phyloP scores from a whole-genome alignment of 2,888 invertebrate genomes.

The Hemaris fuciformis region DNA sequence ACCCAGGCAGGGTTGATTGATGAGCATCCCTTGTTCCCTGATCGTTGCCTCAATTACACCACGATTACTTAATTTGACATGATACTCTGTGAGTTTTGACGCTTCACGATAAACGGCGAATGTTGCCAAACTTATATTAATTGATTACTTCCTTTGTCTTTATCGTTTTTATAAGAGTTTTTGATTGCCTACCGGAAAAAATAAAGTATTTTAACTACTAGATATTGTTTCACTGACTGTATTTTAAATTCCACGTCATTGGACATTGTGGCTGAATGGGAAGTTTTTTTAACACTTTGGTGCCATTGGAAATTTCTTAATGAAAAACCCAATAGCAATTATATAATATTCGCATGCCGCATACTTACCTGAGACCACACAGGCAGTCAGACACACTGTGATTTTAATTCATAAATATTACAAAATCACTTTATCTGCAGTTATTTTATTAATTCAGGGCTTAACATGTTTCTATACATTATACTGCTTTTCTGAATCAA shows the following conservation, averaged over 20 bases:
- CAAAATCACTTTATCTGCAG: not conserved
- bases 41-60: conserved; percentile 71
- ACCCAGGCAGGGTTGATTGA: conserved; percentile 67
- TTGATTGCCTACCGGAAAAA: too few species aligned
- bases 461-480: not conserved
- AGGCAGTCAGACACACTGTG: too few species aligned
- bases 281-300: too few species aligned
- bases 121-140: conserved; percentile 26
- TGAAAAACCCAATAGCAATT: too few species aligned
- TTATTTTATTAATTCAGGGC: not conserved
- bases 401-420: too few species aligned
- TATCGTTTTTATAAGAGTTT: not conserved
- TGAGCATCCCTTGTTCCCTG: conserved; percentile 69
- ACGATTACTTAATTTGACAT: conserved; percentile 77
- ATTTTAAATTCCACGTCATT: too few species aligned
- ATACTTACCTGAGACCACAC: too few species aligned
- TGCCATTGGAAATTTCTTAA: too few species aligned
- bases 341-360: too few species aligned
- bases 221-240: too few species aligned
- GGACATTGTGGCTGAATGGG: too few species aligned
- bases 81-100: conserved; percentile 55
- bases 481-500: not conserved
- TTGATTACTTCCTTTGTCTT: not conserved
- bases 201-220: not conserved
- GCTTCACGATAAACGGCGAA: conserved; percentile 39